phyloP scores from a whole-genome alignment of 1,140 invertebrate genomes.

The Nymphalis io region DNA sequence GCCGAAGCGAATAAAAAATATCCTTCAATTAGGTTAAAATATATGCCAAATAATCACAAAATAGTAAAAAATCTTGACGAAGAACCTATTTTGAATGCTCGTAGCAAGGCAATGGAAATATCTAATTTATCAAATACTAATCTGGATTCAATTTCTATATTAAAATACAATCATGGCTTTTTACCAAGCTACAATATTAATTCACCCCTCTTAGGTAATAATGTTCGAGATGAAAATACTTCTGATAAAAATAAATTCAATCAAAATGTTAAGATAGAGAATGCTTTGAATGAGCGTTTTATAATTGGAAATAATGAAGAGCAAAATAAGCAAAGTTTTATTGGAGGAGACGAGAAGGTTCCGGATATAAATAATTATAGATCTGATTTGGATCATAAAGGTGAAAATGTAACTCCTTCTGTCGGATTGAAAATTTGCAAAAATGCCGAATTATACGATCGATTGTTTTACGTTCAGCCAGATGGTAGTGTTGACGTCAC shows the following conservation, averaged over 20 bases:
- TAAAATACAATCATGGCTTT: constrained; percentile 66
- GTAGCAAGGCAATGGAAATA: constrained; percentile 51
- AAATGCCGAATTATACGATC: constrained; percentile 53
- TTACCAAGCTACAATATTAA: constrained; percentile 40
- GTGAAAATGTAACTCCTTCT: constrained; percentile 52
- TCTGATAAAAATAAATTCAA: constrained; percentile 51
- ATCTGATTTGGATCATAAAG: constrained; percentile 58
- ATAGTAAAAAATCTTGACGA: constrained; percentile 40
- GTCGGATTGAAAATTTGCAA: constrained; percentile 61
- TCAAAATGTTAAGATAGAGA: constrained; percentile 68
- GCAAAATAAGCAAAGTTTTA: constrained; percentile 63
- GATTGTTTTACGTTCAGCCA: constrained; percentile 59
- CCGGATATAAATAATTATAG: constrained; percentile 70
- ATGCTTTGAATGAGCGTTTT: constrained; percentile 65
- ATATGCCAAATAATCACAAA: constrained; percentile 55
- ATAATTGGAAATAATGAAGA: constrained; percentile 58
- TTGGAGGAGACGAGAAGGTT: constrained; percentile 55
- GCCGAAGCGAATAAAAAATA: constrained; percentile 50
- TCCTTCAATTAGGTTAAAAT: constrained; percentile 54
- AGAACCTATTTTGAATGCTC: constrained; percentile 44
- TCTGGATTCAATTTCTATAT: constrained; percentile 49
- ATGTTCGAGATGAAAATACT: constrained; percentile 25
- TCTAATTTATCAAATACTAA: constrained; percentile 55
- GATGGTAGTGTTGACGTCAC: constrained; percentile 63
- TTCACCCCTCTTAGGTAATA: constrained; percentile 6